Conservation (phyloP, 2,113 vertebrate species). For the Amia ocellicauda region DNA sequence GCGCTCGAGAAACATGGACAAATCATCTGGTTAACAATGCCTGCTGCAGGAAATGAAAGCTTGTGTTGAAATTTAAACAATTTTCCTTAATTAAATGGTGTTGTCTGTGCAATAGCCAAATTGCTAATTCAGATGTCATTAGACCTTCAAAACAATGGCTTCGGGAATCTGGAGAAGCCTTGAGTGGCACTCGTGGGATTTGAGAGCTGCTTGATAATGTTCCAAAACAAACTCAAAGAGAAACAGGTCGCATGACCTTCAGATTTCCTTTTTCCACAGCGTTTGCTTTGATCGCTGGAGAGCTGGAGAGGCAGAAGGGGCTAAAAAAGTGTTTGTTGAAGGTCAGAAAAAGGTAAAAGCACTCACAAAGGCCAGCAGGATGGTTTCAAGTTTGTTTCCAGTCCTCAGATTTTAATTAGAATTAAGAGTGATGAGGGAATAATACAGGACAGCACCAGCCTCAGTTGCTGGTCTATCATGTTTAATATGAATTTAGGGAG, state of each 20-base stretch:
- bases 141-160: constrained; percentile 45
- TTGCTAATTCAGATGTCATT: constrained; percentile 56
- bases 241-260: constrained; percentile 41
- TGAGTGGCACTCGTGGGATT: constrained; percentile 35
- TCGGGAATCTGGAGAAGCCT: constrained; percentile 33
- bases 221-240: constrained; percentile 45
- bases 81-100: constrained; percentile 45
- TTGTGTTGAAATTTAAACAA: constrained; percentile 21
- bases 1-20: not conserved
- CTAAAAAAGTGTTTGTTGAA: constrained; percentile 9
- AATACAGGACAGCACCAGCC: not conserved
- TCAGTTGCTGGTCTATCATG: not conserved
- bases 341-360: constrained; percentile 44
- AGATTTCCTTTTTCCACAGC: constrained; percentile 41
- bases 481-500: constrained; percentile 17
- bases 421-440: constrained; percentile 26
- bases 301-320: constrained; percentile 25
- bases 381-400: constrained; percentile 31
- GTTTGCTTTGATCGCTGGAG: not conserved
- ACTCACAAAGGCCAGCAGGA: constrained; percentile 9
- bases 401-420: constrained; percentile 31
- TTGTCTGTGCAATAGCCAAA: constrained; percentile 37
- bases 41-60: not conserved
- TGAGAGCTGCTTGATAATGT: constrained; percentile 44
- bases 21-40: not conserved